phyloP scores from a whole-genome alignment of 2,888 invertebrate genomes.

The Archaeoteleia sp. region DNA sequence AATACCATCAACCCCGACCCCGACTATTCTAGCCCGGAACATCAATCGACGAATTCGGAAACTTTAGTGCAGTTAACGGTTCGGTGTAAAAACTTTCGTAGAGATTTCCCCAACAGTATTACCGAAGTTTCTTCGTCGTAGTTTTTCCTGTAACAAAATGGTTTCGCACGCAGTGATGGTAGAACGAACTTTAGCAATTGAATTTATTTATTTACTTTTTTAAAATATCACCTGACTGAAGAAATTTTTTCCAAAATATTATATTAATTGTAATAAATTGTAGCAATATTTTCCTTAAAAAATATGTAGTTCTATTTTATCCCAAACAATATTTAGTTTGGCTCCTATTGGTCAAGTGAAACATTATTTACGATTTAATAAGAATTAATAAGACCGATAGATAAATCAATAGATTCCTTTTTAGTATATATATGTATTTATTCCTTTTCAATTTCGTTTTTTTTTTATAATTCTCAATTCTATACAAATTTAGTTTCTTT shows the following conservation, averaged over 20 bases:
- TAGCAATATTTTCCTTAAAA: neutral
- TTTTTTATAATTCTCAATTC: no score
- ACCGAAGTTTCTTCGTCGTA: constrained; percentile 4
- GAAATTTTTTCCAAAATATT: neutral
- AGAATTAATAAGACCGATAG: no score
- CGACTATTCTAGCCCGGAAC: neutral
- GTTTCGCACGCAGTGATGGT: neutral
- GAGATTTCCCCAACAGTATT: neutral
- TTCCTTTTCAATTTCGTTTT: no score
- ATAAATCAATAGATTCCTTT: no score
- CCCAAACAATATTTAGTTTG: no score
- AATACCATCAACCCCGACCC: neutral
- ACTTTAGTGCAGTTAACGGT: neutral
- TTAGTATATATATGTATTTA: no score
- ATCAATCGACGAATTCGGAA: neutral
- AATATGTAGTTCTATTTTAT: no score
- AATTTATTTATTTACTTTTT: neutral
- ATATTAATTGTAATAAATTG: neutral
- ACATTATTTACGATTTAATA: no score
- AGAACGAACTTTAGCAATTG: neutral
- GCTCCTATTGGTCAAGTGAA: no score
- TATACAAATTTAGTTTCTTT: neutral
- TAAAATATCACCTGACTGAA: no score
- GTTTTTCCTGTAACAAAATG: constrained; percentile 4
- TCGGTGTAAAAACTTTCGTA: neutral